phyloP scores from a whole-genome alignment of 2,113 vertebrate species.

The Percopsis transmontana region DNA sequence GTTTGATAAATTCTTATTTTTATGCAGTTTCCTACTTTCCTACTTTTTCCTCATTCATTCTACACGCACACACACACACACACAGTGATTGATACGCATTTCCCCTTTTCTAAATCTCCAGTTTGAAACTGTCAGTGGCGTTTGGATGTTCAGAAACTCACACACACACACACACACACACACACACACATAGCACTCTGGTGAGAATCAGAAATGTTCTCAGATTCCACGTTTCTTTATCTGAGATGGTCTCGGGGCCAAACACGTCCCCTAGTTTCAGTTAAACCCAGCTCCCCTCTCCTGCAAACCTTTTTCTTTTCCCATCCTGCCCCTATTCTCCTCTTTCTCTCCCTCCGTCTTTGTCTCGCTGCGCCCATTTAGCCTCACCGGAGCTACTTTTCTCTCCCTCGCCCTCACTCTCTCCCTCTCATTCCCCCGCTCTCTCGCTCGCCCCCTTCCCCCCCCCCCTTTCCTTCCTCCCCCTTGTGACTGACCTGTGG shows the following conservation, averaged over 20 bases:
- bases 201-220: background rate
- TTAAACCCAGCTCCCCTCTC: background rate
- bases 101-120: too few species aligned
- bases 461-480: background rate
- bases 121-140: too few species aligned
- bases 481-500: conserved; percentile 31
- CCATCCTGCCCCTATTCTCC: background rate
- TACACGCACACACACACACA: too few species aligned
- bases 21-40: too few species aligned
- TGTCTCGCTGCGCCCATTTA: background rate
- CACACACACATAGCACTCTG: background rate
- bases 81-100: too few species aligned
- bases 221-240: background rate
- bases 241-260: background rate
- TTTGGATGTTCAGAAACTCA: background rate
- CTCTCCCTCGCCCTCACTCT: background rate
- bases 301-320: background rate
- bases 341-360: background rate
- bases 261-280: background rate
- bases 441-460: conserved; percentile 7
- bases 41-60: too few species aligned
- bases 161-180: background rate
- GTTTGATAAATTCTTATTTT: background rate
- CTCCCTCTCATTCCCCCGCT: background rate
- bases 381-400: background rate